Evolutionary conservation across 2,113 vertebrate species (phyloP).

Genomic region (Oryzias woworae): DNA sequence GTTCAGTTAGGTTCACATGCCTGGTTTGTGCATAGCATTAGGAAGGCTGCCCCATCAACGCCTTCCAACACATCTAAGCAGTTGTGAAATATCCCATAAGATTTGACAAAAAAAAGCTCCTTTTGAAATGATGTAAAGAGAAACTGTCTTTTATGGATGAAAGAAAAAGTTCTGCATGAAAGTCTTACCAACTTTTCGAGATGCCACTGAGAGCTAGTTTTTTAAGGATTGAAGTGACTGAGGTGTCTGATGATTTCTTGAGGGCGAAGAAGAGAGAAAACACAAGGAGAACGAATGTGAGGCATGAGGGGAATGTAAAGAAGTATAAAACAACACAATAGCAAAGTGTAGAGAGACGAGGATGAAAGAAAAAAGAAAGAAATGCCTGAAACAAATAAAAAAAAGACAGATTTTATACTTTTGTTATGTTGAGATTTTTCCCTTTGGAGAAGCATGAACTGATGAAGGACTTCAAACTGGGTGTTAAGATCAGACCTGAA

Average conservation of each 20-base stretch:
- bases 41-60: no score
- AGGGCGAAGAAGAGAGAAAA: slow-evolving; percentile 7
- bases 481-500: not conserved
- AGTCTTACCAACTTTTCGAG: not conserved
- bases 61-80: no score
- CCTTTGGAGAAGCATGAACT: not conserved
- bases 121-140: no score
- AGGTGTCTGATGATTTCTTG: slow-evolving; percentile 35
- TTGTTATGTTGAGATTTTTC: not conserved
- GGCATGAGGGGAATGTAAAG: not conserved
- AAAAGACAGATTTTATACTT: not conserved
- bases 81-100: no score
- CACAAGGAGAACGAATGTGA: not conserved
- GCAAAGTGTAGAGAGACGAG: not conserved
- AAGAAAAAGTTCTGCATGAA: not conserved
- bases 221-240: slow-evolving; percentile 16
- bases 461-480: not conserved
- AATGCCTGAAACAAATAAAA: not conserved
- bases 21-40: no score
- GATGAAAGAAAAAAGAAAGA: not conserved
- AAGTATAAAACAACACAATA: not conserved
- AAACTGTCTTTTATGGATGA: not conserved
- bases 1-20: no score
- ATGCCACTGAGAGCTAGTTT: not conserved
- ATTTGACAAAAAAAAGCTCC: no score